phyloP scores from a whole-genome alignment of 2,888 invertebrate species.

The Tiphia femorata region DNA sequence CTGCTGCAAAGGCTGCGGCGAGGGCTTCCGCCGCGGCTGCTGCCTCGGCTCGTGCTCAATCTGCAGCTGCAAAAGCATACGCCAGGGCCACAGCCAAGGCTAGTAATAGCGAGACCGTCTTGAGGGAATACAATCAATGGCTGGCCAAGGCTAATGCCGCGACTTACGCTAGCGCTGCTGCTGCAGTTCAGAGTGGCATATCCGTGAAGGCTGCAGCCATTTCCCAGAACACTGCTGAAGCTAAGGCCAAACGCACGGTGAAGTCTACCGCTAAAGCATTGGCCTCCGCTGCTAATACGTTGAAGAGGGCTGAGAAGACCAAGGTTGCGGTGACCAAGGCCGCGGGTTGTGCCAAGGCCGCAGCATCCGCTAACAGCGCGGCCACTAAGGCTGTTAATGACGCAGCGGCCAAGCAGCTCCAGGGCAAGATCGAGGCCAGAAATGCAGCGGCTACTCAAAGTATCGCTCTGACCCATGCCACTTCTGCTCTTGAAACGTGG shows the following conservation, averaged over 20 bases:
- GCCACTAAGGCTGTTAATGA: not conserved
- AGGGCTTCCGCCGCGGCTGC: not conserved
- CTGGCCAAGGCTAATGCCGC: not conserved
- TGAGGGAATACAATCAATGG: not conserved
- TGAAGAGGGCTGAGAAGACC: not conserved
- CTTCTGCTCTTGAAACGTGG: not conserved
- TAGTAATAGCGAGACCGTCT: not conserved
- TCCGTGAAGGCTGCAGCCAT: not conserved
- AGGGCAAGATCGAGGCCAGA: not conserved
- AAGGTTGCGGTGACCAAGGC: not conserved
- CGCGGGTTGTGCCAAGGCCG: not conserved
- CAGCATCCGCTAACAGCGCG: not conserved
- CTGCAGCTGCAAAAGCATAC: not conserved
- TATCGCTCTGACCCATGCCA: slow-evolving; percentile 1
- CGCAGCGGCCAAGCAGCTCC: not conserved
- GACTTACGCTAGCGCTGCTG: not conserved
- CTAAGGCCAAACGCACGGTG: not conserved
- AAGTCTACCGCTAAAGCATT: not conserved
- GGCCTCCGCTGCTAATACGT: not conserved
- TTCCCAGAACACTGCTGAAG: not conserved
- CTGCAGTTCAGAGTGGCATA: not conserved
- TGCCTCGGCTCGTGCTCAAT: not conserved
- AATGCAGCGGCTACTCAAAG: not conserved
- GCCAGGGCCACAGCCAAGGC: not conserved
- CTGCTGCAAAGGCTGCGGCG: not conserved